phyloP scores from a whole-genome alignment of 2,888 invertebrate genomes.

The Meliscaeva auricollis region DNA sequence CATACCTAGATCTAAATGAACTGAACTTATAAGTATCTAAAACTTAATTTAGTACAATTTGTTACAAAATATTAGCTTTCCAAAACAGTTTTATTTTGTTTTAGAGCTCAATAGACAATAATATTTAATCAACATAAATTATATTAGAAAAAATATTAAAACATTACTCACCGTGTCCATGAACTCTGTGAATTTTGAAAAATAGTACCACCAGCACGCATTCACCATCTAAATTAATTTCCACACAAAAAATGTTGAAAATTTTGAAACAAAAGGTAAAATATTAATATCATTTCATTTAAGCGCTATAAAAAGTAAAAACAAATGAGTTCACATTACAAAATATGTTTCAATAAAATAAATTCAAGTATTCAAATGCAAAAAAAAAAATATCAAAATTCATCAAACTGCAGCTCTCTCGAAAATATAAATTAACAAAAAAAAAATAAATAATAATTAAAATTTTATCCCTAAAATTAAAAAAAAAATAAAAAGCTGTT shows the following conservation, averaged over 20 bases:
- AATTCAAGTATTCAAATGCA: constrained; percentile 36
- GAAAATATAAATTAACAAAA: constrained; percentile 76
- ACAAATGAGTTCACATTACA: constrained; percentile 60
- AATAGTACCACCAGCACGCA: constrained; percentile 98
- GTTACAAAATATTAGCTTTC: no score
- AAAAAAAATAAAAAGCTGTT: constrained; percentile 46
- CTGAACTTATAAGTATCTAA: no score
- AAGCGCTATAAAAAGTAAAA: background rate
- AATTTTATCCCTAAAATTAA: constrained; percentile 18
- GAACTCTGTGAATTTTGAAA: constrained; percentile 98
- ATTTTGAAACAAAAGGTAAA: constrained; percentile 44
- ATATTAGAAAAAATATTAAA: background rate
- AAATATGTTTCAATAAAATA: constrained; percentile 23
- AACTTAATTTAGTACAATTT: no score
- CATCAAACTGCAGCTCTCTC: constrained; percentile 81
- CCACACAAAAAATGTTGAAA: constrained; percentile 24
- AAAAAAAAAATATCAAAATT: constrained; percentile 45
- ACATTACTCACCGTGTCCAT: constrained; percentile 93
- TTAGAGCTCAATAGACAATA: no score
- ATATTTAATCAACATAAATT: no score
- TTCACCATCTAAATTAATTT: constrained; percentile 91
- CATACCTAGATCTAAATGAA: no score
- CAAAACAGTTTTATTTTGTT: no score
- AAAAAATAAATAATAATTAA: constrained; percentile 26
- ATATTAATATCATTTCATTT: constrained; percentile 50